These are phyloP conservation scores for Silurus aristotelis DNA, from an alignment of 2,797 vertebrate genomes.

Conservation along the genomic window DNA sequence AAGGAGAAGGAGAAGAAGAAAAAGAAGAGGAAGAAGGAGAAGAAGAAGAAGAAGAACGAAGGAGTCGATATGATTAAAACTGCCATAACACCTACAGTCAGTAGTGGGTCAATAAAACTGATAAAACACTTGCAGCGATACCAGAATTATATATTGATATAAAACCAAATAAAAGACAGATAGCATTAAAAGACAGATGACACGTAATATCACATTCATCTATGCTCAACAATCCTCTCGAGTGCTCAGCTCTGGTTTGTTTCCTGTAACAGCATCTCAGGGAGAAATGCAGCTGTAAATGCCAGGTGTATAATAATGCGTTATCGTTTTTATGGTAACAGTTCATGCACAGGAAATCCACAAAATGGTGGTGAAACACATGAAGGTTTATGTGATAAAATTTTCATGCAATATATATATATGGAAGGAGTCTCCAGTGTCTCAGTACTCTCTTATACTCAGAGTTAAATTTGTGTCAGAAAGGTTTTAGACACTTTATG, in stretches of 20 bases:
- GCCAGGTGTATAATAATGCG: background rate
- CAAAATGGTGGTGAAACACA: background rate
- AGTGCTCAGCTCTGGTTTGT: background rate
- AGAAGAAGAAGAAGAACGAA: background rate
- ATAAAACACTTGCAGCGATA: slow-evolving; percentile 15
- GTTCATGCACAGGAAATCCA: background rate
- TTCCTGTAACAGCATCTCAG: background rate
- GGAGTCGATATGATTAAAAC: background rate
- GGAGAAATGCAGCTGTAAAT: no score
- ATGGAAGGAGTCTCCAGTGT: background rate
- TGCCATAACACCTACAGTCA: background rate
- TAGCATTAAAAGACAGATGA: background rate
- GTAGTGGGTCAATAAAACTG: slow-evolving; percentile 25
- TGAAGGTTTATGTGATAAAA: background rate
- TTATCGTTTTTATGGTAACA: background rate
- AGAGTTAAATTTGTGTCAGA: background rate
- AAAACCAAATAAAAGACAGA: background rate
- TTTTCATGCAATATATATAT: background rate
- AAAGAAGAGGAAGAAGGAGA: no score
- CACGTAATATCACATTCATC: background rate
- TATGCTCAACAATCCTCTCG: background rate
- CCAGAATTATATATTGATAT: background rate
- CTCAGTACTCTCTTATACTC: background rate
- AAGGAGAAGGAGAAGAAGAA: no score
- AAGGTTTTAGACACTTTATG: background rate